These are phyloP conservation scores for Mastacembelus armatus DNA, from an alignment of 2,797 vertebrate genomes.

Conservation along the genomic window DNA sequence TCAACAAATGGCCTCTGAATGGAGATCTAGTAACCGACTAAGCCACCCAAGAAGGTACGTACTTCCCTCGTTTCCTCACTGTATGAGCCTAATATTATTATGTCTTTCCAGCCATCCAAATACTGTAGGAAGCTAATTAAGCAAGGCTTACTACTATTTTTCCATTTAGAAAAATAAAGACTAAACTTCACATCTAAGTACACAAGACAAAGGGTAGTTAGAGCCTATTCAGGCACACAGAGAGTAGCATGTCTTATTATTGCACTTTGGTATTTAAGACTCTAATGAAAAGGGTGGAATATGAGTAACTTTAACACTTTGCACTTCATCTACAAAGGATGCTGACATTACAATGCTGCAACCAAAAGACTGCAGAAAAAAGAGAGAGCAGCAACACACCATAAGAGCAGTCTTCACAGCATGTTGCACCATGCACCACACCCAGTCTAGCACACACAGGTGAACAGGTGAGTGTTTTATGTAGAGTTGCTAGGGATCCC, in stretches of 20 bases:
- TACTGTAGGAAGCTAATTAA: not conserved
- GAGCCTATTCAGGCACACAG: not conserved
- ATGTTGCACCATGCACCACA: not conserved
- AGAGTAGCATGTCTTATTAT: not conserved
- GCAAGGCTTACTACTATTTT: not conserved
- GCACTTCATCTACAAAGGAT: not conserved
- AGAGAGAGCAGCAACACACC: not conserved
- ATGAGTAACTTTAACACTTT: not conserved
- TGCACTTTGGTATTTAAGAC: not conserved
- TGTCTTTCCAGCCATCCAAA: not conserved
- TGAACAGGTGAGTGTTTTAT: not conserved
- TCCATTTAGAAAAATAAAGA: not conserved
- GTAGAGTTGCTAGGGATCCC: not conserved
- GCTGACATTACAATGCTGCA: not conserved
- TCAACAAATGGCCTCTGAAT: conserved; percentile 64
- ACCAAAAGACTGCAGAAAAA: conserved; percentile 4
- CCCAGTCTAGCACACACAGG: not conserved
- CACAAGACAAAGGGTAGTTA: not conserved
- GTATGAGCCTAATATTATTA: not conserved
- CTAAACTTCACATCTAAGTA: not conserved
- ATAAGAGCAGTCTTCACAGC: not conserved
- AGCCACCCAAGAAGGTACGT: not conserved
- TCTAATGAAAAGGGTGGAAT: not conserved
- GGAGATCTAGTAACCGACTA: conserved; percentile 17
- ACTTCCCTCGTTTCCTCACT: not conserved